Percentiles rank a stretch among this genome's conserved stretches.
phyloP scores from a whole-genome alignment of 2,888 invertebrate genomes.

The Erebia palarica region DNA sequence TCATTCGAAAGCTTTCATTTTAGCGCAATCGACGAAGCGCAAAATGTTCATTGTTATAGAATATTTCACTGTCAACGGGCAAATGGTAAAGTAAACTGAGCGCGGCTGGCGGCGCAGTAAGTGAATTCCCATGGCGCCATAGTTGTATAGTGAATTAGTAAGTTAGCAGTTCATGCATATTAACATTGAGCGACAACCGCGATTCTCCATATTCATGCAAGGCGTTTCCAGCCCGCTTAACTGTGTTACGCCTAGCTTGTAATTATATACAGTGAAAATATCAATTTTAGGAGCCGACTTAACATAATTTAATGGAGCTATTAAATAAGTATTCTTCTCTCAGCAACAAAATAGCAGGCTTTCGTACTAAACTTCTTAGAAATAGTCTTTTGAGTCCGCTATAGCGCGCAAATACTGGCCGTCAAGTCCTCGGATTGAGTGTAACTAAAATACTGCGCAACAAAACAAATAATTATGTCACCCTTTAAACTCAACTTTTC shows the following conservation, averaged over 20 bases:
- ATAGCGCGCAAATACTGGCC: too few species aligned
- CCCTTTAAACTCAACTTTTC: too few species aligned
- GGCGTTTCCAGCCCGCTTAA: constrained; percentile 33
- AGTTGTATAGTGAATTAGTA: constrained; percentile 63
- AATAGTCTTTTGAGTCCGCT: too few species aligned
- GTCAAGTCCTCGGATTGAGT: too few species aligned
- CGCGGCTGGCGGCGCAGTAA: constrained; percentile 38
- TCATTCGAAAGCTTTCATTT: constrained; percentile 41
- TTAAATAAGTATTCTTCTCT: constrained; percentile 3
- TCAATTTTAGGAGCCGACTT: constrained; percentile 21
- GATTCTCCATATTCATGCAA: constrained; percentile 63
- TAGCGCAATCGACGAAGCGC: constrained; percentile 42
- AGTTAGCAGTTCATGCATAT: constrained; percentile 70
- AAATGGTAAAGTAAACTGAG: constrained; percentile 46
- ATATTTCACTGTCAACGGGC: constrained; percentile 44
- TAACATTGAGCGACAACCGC: constrained; percentile 55
- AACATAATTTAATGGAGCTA: constrained; percentile 11
- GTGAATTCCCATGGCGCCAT: constrained; percentile 45
- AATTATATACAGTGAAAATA: constrained; percentile 38
- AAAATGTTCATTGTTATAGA: constrained; percentile 42
- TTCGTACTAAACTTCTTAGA: neutral
- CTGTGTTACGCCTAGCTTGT: constrained; percentile 30
- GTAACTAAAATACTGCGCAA: too few species aligned
- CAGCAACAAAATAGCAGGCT: neutral
- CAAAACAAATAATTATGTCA: too few species aligned